Evolutionary conservation across 2,797 vertebrate genomes (phyloP), one percentile per base, ranked within the genome.

Genomic region (Takifugu rubripes): DNA sequence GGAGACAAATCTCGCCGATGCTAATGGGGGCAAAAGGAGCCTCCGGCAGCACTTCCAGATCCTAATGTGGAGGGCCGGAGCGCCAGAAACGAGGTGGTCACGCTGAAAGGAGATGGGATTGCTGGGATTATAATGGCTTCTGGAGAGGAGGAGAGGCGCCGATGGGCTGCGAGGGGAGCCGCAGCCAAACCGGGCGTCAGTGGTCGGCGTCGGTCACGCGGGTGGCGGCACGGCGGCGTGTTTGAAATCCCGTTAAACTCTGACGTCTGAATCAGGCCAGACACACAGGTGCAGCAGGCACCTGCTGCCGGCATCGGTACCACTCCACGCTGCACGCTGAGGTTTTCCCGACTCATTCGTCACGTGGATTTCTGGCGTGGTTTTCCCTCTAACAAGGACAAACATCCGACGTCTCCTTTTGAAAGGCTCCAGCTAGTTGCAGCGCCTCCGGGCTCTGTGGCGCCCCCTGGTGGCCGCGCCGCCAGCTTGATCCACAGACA

Each of bases 191-290:
- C 54, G 56, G 52, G 61, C 3, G 25, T n/a, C 21, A 21, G 21
- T 21, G 21, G 21, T 21, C 21, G 21, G 21, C 21, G 21, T 21
- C 1, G 21, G 21, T 21, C 27, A 64, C 64, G 50, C 63, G 67
- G 59, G 77, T 70, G 72, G 62, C 25, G 55, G 50, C 3, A 54
- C 75, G 68, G 64, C 33, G 58, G 70, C 56, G 59, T 61, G 52
- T 77, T 62, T 29, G 64, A 71, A 84, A 78, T 79, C 75, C 77
- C 80, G 81, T 85, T 84, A 80, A 68, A 46, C 73, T 48, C 66
- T 74, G 40, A 59, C 55, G 73, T 83, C 72, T 66, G 73, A 77
- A 77, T 66, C 14, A 68, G 69, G 68, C 62, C 62, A 71, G 52
- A 56, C 59, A 65, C 52, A 56, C 55, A 64, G 61, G 74, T 54